Percentiles rank a stretch among this genome's conserved stretches.
These are phyloP conservation scores for Xyliphius kryptos DNA, from an alignment of 2,113 vertebrate species.

Conservation along the genomic window DNA sequence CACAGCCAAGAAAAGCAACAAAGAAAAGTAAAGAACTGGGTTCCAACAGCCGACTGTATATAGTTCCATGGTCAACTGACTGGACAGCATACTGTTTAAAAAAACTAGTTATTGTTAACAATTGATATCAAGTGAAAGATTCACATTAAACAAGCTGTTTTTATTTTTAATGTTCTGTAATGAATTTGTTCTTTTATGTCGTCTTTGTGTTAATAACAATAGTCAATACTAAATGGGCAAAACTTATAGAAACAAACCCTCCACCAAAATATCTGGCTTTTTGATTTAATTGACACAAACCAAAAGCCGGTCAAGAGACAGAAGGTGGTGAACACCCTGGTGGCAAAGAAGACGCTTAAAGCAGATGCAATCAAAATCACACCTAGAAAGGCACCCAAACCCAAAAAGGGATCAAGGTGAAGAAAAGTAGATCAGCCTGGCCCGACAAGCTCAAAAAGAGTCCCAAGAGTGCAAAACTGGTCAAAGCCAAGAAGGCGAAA, in stretches of 20 bases:
- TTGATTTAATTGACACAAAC: too few species aligned
- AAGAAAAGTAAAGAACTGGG: constrained; percentile 75
- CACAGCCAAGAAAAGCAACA: constrained; percentile 63
- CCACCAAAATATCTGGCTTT: too few species aligned
- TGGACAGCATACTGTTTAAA: neutral
- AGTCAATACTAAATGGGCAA: too few species aligned
- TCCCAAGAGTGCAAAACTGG: constrained; percentile 60
- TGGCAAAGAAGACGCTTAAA: constrained; percentile 35
- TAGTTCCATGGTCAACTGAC: too few species aligned
- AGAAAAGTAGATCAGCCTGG: constrained; percentile 64
- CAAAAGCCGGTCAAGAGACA: too few species aligned
- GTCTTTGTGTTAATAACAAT: too few species aligned
- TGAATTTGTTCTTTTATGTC: too few species aligned
- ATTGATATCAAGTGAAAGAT: too few species aligned
- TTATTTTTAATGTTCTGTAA: too few species aligned
- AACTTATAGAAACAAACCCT: too few species aligned
- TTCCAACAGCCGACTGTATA: too few species aligned
- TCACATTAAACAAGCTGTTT: too few species aligned
- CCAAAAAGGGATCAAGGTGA: constrained; percentile 67
- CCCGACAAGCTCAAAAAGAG: constrained; percentile 64
- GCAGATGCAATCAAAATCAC: constrained; percentile 52
- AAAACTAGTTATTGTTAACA: neutral
- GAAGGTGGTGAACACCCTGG: constrained; percentile 35
- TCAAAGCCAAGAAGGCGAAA: constrained; percentile 75
- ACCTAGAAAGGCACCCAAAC: constrained; percentile 71